Percentiles rank a stretch among this genome's conserved stretches.
Evolutionary conservation across 2,888 invertebrate genomes (phyloP).

Genomic region (Chydorus sphaericus): DNA sequence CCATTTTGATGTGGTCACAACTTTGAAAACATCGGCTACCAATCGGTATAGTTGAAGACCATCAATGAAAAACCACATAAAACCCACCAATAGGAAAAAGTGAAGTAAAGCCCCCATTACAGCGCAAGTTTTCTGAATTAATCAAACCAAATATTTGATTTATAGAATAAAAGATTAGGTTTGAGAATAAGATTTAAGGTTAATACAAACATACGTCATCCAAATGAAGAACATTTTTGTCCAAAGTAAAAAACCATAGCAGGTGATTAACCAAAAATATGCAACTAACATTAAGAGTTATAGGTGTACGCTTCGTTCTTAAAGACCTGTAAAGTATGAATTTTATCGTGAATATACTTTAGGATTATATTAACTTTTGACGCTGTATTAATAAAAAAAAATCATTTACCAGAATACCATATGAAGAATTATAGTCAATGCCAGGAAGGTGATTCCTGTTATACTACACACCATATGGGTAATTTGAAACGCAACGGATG

Average conservation of each 20-base stretch:
- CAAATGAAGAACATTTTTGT: conserved; percentile 18
- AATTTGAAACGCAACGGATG: too few species aligned
- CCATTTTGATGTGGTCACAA: too few species aligned
- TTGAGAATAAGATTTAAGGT: not conserved
- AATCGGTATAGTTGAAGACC: conserved; percentile 36
- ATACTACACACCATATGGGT: too few species aligned
- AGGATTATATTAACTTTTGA: too few species aligned
- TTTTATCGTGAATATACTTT: too few species aligned
- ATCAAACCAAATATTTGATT: not conserved
- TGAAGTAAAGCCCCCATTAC: conserved; percentile 32
- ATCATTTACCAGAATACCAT: too few species aligned
- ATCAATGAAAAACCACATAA: conserved; percentile 38
- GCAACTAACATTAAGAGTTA: conserved; percentile 38
- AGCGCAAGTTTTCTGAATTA: conserved; percentile 24
- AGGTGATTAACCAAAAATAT: conserved; percentile 35
- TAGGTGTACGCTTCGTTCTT: conserved; percentile 32
- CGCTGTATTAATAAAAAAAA: not conserved
- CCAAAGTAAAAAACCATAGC: conserved; percentile 28
- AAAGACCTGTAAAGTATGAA: conserved; percentile 1
- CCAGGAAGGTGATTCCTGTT: too few species aligned
- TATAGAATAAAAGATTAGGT: not conserved
- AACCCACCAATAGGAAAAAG: conserved; percentile 33
- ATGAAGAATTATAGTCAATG: too few species aligned
- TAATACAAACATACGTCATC: conserved; percentile 15
- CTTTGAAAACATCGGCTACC: conserved; percentile 35